Evolutionary conservation across 2,113 vertebrate species (phyloP), one percentile per base, ranked within the genome.

Genomic region (Amphiprion percula): DNA sequence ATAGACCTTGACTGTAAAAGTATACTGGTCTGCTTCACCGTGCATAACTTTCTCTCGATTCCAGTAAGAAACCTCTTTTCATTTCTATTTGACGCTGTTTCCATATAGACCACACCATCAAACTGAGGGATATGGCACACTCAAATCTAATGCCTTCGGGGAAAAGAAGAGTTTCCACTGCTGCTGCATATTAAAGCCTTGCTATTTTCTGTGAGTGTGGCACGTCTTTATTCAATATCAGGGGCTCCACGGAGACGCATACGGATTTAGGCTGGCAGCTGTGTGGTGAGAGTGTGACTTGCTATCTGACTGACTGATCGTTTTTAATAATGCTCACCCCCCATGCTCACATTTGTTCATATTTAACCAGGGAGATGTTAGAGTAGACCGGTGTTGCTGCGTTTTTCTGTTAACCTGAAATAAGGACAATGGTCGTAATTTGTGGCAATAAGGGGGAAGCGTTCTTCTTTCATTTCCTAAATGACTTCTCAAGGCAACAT

Each of bases 241-340:
- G 72, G 30, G 14, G 44, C 66, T 90, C 87, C 76, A 11, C 56
- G 52, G 88, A 88, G 80, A 86, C 74, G 56, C 49, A 64, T 61
- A 67, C 24, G 62, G 90, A 86, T 91, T 81, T 66, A 66, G 87
- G 82, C 79, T 82, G 79, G 80, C 74, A 82, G 82, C 37, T 7
- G 65, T 10, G 64, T 16, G 30, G 61, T 74, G 61, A 59, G 60
- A 74, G 63, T 71, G 53, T 73, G 79, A 85, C 82, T 49, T 85
- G 67, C 68, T 75, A 77, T 87, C 83, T 84, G 84, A 89, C 84
- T 88, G 90, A 91, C 75, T 88, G 88, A 92, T 91, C 4, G 87
- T 90, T 90, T 90, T 87, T 88, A 90, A 93, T 93, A 89, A 90
- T 39, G 30, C 66, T 65, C 65, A 73, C 59, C 53, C 66, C 26